Conservation (phyloP, 2,113 vertebrate genomes). For the Chaetura pelagica region DNA sequence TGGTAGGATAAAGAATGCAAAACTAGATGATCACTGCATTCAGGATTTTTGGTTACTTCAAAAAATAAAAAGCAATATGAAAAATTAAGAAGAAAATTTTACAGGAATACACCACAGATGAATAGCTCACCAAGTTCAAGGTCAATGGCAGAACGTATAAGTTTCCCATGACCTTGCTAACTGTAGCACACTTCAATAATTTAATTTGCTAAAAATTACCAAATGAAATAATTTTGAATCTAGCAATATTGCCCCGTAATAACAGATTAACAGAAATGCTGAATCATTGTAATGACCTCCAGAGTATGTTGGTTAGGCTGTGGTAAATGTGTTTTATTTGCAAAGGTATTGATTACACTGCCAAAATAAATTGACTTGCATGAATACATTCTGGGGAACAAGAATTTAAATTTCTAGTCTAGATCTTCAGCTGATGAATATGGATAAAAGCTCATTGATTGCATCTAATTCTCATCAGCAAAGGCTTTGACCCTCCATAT, state of each 20-base stretch:
- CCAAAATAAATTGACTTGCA: conserved; percentile 45
- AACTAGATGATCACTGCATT: not conserved
- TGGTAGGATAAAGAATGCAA: not conserved
- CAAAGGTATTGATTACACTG: conserved; percentile 37
- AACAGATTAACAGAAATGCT: not conserved
- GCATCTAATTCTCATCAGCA: conserved; percentile 56
- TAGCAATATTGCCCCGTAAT: not conserved
- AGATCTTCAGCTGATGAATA: conserved; percentile 56
- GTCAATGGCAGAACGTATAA: not conserved
- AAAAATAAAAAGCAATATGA: not conserved
- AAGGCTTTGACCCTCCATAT: conserved; percentile 24
- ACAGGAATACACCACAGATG: not conserved
- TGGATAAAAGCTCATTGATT: conserved; percentile 58
- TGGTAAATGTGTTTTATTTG: conserved; percentile 40
- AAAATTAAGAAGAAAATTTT: not conserved
- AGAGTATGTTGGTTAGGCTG: not conserved
- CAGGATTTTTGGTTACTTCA: not conserved
- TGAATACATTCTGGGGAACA: conserved; percentile 48
- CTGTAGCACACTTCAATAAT: not conserved
- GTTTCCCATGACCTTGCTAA: not conserved
- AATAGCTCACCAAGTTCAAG: not conserved
- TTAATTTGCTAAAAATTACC: conserved; percentile 1
- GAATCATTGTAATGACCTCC: conserved; percentile 20
- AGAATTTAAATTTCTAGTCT: conserved; percentile 63
- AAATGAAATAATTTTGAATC: not conserved